Conservation (phyloP, 92 coral and sea anemone species). For the Phenganax stokvisi region DNA sequence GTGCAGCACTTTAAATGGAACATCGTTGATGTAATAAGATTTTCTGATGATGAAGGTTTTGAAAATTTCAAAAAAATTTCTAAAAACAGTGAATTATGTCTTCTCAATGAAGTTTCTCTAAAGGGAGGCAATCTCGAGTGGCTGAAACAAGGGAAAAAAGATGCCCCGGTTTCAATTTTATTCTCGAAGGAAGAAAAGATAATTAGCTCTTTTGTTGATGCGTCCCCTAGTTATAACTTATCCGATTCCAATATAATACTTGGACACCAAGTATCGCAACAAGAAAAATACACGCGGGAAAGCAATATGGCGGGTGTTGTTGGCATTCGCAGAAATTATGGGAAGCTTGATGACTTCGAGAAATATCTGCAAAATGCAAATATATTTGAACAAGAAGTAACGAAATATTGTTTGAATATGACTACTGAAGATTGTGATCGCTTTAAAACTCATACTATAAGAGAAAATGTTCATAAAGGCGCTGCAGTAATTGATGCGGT, state of each 20-base stretch:
- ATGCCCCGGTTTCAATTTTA: slow-evolving; percentile 12
- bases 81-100: slow-evolving; percentile 13
- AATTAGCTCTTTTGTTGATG: background rate
- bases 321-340: slow-evolving; percentile 31
- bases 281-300: background rate
- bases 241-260: slow-evolving; percentile 10
- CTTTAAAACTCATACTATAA: background rate
- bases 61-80: slow-evolving; percentile 6
- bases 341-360: slow-evolving; percentile 25
- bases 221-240: background rate
- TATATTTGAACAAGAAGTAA: background rate
- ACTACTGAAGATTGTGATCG: background rate
- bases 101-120: slow-evolving; percentile 14
- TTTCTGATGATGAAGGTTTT: slow-evolving; percentile 44
- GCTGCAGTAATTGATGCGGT: slow-evolving; percentile 80
- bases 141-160: background rate
- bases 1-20: slow-evolving; percentile 73
- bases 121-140: background rate
- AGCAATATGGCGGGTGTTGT: slow-evolving; percentile 16
- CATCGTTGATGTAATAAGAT: slow-evolving; percentile 58
- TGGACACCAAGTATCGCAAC: slow-evolving; percentile 1
- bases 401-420: background rate
- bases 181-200: background rate
- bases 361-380: background rate
- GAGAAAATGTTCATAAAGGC: slow-evolving; percentile 40